These are phyloP conservation scores for Otis tarda DNA, from an alignment of 2,113 vertebrate species.

Conservation along the genomic window DNA sequence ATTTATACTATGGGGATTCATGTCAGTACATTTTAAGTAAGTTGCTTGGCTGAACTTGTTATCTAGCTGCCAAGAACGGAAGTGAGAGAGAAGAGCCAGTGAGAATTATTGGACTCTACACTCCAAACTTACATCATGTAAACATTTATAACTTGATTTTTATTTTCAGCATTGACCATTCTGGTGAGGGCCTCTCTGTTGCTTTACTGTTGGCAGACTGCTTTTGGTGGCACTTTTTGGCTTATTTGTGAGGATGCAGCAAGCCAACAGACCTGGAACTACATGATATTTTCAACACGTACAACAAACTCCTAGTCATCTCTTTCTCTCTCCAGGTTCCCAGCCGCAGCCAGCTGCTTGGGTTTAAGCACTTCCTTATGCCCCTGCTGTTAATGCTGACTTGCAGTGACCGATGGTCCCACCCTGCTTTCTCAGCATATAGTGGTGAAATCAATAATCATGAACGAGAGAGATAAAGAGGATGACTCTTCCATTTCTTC, in stretches of 20 bases:
- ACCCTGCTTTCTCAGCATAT: conserved; percentile 22
- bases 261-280: not conserved
- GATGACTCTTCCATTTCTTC: not conserved
- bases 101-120: conserved; percentile 46
- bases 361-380: conserved; percentile 26
- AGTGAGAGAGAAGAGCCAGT: conserved; percentile 60
- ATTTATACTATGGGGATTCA: conserved; percentile 39
- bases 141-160: conserved; percentile 52
- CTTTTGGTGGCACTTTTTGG: conserved; percentile 14
- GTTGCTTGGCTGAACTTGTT: conserved; percentile 67
- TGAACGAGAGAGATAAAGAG: not conserved
- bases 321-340: not conserved
- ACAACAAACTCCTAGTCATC: not conserved
- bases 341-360: conserved; percentile 1
- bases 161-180: conserved; percentile 48
- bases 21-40: conserved; percentile 58
- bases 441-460: not conserved
- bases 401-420: not conserved
- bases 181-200: not conserved
- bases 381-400: not conserved
- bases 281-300: not conserved
- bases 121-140: conserved; percentile 59
- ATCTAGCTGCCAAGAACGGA: conserved; percentile 61
- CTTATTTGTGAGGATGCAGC: not conserved
- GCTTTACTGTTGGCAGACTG: not conserved